These are phyloP conservation scores for Siniperca undulata DNA, from an alignment of 2,797 vertebrate genomes.

Conservation along the genomic window DNA sequence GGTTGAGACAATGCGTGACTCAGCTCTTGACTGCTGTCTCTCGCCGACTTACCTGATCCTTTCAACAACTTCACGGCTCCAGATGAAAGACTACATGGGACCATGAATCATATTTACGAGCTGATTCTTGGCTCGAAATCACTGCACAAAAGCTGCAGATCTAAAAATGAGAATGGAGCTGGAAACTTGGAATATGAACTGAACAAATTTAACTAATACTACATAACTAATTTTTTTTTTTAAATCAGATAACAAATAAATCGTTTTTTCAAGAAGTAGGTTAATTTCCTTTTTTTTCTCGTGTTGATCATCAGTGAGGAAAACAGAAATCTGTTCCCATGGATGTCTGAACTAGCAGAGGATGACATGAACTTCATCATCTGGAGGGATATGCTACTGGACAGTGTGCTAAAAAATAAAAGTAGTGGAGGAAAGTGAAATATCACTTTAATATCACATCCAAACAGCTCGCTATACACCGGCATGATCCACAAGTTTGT, in stretches of 20 bases:
- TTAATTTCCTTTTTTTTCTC: background rate
- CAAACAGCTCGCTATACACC: slow-evolving; percentile 29
- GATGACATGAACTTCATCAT: slow-evolving; percentile 23
- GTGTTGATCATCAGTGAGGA: slow-evolving; percentile 15
- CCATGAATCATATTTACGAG: slow-evolving; percentile 36
- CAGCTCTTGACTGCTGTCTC: slow-evolving; percentile 1
- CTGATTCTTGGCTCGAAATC: background rate
- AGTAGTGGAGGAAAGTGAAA: slow-evolving; percentile 40
- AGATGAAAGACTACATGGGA: background rate
- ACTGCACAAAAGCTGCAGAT: background rate
- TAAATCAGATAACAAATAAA: background rate
- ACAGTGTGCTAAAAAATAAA: slow-evolving; percentile 2
- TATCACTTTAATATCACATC: slow-evolving; percentile 59
- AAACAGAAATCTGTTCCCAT: background rate
- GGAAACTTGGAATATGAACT: background rate
- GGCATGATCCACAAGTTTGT: slow-evolving; percentile 58
- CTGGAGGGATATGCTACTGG: background rate
- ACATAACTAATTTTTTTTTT: background rate
- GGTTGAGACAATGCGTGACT: background rate
- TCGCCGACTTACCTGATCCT: background rate
- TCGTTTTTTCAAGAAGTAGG: background rate
- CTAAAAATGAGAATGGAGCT: background rate
- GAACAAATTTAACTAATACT: background rate
- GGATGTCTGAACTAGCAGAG: background rate
- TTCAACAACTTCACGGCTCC: slow-evolving; percentile 26